These are phyloP conservation scores for Trididemnum nubilum DNA, from an alignment of 23 tunicate genomes.

Conservation along the genomic window DNA sequence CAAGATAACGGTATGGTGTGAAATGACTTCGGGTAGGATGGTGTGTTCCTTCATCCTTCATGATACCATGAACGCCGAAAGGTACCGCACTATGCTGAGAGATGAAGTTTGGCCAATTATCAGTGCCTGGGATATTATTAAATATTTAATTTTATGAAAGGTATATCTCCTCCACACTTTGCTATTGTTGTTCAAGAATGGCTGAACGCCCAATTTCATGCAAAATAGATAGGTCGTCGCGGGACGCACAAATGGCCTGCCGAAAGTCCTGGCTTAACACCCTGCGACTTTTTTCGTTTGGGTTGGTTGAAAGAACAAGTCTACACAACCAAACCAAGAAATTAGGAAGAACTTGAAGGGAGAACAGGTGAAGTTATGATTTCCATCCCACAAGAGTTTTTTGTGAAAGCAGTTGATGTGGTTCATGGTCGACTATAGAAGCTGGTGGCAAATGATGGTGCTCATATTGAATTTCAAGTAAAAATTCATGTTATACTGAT, in stretches of 20 bases:
- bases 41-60: too few relatives aligned
- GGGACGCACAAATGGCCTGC: neutral
- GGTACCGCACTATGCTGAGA: too few relatives aligned
- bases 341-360: neutral
- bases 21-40: too few relatives aligned
- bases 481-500: neutral
- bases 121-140: neutral
- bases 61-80: too few relatives aligned
- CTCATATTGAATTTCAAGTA: neutral
- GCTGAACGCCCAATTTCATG: neutral
- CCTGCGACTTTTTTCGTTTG: neutral
- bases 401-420: neutral
- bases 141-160: neutral
- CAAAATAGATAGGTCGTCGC: neutral
- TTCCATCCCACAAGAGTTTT: neutral
- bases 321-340: neutral
- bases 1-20: neutral
- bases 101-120: too few relatives aligned
- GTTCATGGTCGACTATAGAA: neutral
- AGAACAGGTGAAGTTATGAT: neutral
- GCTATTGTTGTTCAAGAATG: neutral
- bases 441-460: constrained; percentile 2
- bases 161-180: neutral
- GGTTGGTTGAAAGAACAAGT: neutral
- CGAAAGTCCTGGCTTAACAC: neutral